A percentile compares a stretch with the other conserved stretches of the same genome.
Conservation (phyloP, 2,797 vertebrate species). For the Zalophus californianus region DNA sequence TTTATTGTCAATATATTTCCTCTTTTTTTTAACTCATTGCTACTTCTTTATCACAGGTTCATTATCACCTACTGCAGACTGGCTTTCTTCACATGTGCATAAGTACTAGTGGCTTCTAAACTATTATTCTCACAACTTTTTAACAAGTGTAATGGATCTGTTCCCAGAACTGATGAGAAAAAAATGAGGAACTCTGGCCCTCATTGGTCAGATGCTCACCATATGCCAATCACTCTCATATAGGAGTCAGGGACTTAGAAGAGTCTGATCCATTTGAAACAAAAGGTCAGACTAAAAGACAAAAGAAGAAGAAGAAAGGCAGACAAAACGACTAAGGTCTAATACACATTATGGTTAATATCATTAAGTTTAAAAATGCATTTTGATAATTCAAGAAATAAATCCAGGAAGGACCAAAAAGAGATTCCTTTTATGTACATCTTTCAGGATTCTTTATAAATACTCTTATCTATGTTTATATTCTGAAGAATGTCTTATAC, state of each 20-base stretch:
- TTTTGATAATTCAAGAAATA: neutral
- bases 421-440: neutral
- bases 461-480: neutral
- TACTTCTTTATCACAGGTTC: constrained; percentile 6
- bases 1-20: neutral
- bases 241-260: neutral
- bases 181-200: neutral
- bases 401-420: neutral
- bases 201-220: neutral
- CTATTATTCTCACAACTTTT: neutral
- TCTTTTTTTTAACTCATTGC: neutral
- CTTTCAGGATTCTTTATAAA: neutral
- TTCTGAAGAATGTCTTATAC: neutral
- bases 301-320: neutral
- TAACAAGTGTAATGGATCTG: neutral
- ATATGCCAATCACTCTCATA: neutral
- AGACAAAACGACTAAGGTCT: neutral
- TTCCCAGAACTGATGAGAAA: neutral
- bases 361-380: neutral
- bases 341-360: neutral
- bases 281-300: neutral
- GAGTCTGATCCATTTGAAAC: neutral
- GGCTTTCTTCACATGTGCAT: neutral
- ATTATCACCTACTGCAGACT: neutral
- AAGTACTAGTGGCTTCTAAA: neutral